Evolutionary conservation across 2,797 vertebrate genomes (phyloP), one percentile per base, ranked within the genome.

Genomic region (Decapterus maruadsi): DNA sequence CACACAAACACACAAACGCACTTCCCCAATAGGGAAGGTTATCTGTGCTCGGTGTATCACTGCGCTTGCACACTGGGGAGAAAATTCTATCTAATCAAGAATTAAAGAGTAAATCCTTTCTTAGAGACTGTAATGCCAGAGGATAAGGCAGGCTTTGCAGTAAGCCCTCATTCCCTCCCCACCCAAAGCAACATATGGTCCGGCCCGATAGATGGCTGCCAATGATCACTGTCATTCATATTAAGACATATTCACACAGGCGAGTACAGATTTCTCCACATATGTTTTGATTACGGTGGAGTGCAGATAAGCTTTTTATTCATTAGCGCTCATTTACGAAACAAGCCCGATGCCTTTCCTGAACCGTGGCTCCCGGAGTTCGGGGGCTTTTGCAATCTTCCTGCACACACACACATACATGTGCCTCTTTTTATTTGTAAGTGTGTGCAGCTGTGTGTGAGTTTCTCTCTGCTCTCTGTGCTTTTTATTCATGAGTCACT

Each of bases 11-110:
- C 38, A 63, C 56, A 67, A 26, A 69, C 61, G 65, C 57, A 59
- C 71, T 66, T 66, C 59, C 36, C 70, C 53, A 81, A 65, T 17
- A 77, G 73, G 75, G 42, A 76, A 91, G 90, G 90, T 93, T 90
- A 85, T 90, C 86, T 88, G 80, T 79, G 88, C 84, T 75, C 78
- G 61, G 86, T 85, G 87, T 91, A 92, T 89, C 91, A 84, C 77
- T 80, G 80, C 38, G 85, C 85, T 90, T 73, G 78, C 72, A 80
- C 87, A 87, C 87, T 88, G 88, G 85, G 86, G 87, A 94, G 90
- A 92, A 91, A 93, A 94, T 94, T 95, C 92, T 85, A 92, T 95
- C 92, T 95, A 94, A 96, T 96, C 95, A 95, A 95, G 95, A 95
- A 94, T 95, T 94, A 95, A 94, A 93, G 90, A 91, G 78, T 90